Evolutionary conservation across 2,888 invertebrate genomes (phyloP), one percentile per base, ranked within the genome.

Genomic region (Caenorhabditis virilis): DNA sequence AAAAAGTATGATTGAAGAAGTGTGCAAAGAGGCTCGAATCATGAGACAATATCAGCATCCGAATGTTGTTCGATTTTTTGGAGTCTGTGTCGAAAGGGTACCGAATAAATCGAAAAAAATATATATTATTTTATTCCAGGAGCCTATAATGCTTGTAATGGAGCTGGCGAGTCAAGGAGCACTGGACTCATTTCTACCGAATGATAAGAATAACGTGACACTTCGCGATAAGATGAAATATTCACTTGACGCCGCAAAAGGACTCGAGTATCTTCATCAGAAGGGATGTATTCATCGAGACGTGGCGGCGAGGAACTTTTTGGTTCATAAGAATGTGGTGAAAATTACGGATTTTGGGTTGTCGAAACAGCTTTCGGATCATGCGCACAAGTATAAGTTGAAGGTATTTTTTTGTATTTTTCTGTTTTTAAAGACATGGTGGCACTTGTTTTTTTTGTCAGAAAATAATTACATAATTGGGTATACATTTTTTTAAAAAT

Each of bases 281-380:
- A 51, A 69, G 22, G 68, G 67, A 27, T 75, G 75, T 42, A 74
- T 76, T 52, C 76, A 76, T 67, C 68, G 76, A 23, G 74, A 72
- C 50, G 69, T 76, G 30, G 74, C 72, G 1, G 70, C 71, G 5
- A 47, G 67, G 38, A 76, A 76, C 61, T 76, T 74, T 46, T 52
- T 76, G 38, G 55, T 76, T 47, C 55, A 63, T 43, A 71, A 63
- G 3, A 58, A 49, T 33, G 54, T 52, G 23, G 70, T 74, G 20
- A 76, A 76, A 46, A 71, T 76, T 49, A 62, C 66, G 26, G 76
- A 76, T 46, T 76, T 76, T 36, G 76, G 76, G 18, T 60, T 76
- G n/a, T 74, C 74, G 15, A 66, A 66, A 20, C 72, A 73, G 36
- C 38, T 73, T 11, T 65, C 71, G 15, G 65, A 65, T 51, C 57